Percentiles rank a stretch among this genome's conserved stretches.
Evolutionary conservation across 1,140 invertebrate genomes (phyloP).

Genomic region (Calliphora vicina): DNA sequence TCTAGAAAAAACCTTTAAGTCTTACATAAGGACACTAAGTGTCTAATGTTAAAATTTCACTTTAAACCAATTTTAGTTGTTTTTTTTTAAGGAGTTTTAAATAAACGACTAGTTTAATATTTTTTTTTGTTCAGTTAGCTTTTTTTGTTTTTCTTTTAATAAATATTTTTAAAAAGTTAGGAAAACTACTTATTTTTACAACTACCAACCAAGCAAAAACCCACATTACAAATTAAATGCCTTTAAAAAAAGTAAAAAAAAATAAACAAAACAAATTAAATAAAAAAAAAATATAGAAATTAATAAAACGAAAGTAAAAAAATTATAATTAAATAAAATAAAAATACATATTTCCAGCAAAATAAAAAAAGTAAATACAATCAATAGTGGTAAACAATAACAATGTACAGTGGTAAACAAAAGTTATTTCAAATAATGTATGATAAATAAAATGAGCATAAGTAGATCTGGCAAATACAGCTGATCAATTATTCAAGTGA

Average conservation of each 20-base stretch:
- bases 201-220: conserved; percentile 30
- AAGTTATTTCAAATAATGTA: no score
- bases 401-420: conserved; percentile 3
- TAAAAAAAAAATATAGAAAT: conserved; percentile 32
- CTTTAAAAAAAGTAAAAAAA: conserved; percentile 44
- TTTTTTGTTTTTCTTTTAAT: conserved; percentile 41
- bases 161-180: conserved; percentile 32
- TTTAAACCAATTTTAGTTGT: no score
- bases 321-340: conserved; percentile 34
- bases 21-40: no score
- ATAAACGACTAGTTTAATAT: conserved; percentile 16
- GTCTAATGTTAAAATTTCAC: no score
- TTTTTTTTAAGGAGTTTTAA: not conserved
- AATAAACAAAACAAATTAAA: conserved; percentile 37
- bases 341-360: not conserved
- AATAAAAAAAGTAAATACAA: conserved; percentile 33
- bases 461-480: no score
- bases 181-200: conserved; percentile 20
- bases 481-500: no score
- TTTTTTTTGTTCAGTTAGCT: conserved; percentile 43
- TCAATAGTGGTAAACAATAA: conserved; percentile 8
- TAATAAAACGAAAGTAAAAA: conserved; percentile 33
- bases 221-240: conserved; percentile 52
- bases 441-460: no score
- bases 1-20: no score